Evolutionary conservation across 1,140 invertebrate species (phyloP).

Genomic region (Eulimnadia texana): DNA sequence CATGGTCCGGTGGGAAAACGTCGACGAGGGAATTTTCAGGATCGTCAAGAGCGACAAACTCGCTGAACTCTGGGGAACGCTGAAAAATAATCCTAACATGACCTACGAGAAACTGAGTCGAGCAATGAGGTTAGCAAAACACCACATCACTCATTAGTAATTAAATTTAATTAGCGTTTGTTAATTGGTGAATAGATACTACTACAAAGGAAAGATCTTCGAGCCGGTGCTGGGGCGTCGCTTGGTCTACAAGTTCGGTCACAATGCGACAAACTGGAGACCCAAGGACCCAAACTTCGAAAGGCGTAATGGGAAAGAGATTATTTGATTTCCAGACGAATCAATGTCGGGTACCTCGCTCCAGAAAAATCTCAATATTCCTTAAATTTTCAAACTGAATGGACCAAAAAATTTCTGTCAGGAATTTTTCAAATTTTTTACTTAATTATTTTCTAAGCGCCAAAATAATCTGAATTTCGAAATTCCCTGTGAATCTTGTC

Average conservation of each 20-base stretch:
- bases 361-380: no score
- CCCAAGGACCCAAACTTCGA: slow-evolving; percentile 46
- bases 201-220: slow-evolving; percentile 68
- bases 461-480: no score
- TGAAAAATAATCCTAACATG: slow-evolving; percentile 79
- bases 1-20: slow-evolving; percentile 75
- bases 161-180: not conserved
- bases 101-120: slow-evolving; percentile 88
- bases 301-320: not conserved
- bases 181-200: slow-evolving; percentile 43
- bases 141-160: not conserved
- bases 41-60: slow-evolving; percentile 82
- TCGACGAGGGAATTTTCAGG: slow-evolving; percentile 67
- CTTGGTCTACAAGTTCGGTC: slow-evolving; percentile 74
- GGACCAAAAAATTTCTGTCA: no score
- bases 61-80: slow-evolving; percentile 70
- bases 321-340: not conserved
- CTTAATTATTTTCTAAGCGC: no score
- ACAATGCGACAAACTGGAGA: slow-evolving; percentile 55
- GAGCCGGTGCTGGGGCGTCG: slow-evolving; percentile 61
- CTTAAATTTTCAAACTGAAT: no score
- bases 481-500: no score
- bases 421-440: no score
- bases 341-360: no score
- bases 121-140: slow-evolving; percentile 59